Percentiles rank a stretch among this genome's conserved stretches.
Conservation (phyloP, 2,888 invertebrate genomes). For the Polyommatus icarus region DNA sequence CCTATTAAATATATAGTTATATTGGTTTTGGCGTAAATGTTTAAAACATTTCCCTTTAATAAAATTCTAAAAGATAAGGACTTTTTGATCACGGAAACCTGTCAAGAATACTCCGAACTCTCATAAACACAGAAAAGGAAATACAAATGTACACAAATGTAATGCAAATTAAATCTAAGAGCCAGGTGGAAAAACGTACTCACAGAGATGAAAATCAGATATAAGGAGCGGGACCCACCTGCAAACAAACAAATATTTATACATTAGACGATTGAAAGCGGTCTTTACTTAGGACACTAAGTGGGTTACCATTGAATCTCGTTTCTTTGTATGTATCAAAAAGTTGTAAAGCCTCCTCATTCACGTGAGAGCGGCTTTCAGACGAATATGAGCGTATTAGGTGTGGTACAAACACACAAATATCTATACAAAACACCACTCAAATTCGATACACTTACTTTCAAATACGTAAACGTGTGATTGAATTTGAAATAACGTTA, state of each 20-base stretch:
- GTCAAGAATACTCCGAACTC: not conserved
- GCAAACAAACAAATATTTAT: constrained; percentile 50
- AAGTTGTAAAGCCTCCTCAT: constrained; percentile 56
- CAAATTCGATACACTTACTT: constrained; percentile 32
- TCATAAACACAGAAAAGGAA: constrained; percentile 26
- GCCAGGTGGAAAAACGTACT: constrained; percentile 42
- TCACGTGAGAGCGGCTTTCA: constrained; percentile 57
- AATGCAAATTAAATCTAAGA: constrained; percentile 35
- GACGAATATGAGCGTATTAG: constrained; percentile 41
- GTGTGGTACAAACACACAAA: constrained; percentile 38
- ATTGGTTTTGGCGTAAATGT: not conserved
- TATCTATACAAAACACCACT: not conserved
- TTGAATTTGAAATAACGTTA: not conserved
- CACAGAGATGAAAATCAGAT: constrained; percentile 46
- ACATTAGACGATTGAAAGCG: constrained; percentile 46
- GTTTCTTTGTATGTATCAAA: constrained; percentile 49
- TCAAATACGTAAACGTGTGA: not conserved
- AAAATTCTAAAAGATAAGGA: not conserved
- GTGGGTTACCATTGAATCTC: constrained; percentile 48
- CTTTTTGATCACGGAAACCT: not conserved
- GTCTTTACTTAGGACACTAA: constrained; percentile 44
- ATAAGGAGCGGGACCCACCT: constrained; percentile 46
- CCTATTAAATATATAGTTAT: not conserved
- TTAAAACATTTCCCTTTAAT: not conserved
- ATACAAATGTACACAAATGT: constrained; percentile 37